These are phyloP conservation scores for Syngnathoides biaculeatus DNA, from an alignment of 2,113 vertebrate genomes.

Conservation along the genomic window DNA sequence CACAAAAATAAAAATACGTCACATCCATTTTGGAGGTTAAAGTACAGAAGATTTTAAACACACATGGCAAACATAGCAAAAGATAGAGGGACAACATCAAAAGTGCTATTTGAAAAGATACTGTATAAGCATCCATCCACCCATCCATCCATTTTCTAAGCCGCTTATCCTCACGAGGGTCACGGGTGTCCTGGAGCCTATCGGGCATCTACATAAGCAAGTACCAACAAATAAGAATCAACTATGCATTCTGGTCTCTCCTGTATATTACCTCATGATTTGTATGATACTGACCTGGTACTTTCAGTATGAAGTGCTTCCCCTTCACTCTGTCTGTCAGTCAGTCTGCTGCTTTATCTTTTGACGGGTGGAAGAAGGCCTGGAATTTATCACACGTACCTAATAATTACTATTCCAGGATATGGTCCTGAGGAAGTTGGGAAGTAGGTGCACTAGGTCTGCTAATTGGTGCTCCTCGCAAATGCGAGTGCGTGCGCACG, in stretches of 20 bases:
- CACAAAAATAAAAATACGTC: constrained; percentile 1
- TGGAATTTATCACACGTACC: constrained; percentile 75
- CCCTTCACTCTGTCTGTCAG: constrained; percentile 25
- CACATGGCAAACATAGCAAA: background rate
- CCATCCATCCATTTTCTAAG: too few species aligned
- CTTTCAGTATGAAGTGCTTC: constrained; percentile 15
- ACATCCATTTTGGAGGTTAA: constrained; percentile 7
- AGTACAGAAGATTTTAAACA: background rate
- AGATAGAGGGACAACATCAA: background rate
- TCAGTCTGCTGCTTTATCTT: constrained; percentile 34
- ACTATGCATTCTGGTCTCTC: constrained; percentile 15
- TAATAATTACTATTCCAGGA: constrained; percentile 75
- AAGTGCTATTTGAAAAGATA: background rate
- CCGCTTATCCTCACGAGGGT: too few species aligned
- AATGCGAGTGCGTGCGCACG: constrained; percentile 42
- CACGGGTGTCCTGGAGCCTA: too few species aligned
- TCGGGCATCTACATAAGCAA: too few species aligned
- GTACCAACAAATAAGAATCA: background rate
- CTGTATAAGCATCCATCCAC: constrained; percentile 21
- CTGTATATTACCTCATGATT: constrained; percentile 23
- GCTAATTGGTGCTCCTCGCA: constrained; percentile 70
- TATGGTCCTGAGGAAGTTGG: constrained; percentile 63
- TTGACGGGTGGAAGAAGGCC: constrained; percentile 48
- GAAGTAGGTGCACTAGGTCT: constrained; percentile 40
- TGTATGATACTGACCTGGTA: constrained; percentile 15